Percentiles rank a stretch among this genome's conserved stretches.
These are phyloP conservation scores for Bubalus kerabau DNA, from an alignment of 2,113 vertebrate genomes.

Conservation along the genomic window DNA sequence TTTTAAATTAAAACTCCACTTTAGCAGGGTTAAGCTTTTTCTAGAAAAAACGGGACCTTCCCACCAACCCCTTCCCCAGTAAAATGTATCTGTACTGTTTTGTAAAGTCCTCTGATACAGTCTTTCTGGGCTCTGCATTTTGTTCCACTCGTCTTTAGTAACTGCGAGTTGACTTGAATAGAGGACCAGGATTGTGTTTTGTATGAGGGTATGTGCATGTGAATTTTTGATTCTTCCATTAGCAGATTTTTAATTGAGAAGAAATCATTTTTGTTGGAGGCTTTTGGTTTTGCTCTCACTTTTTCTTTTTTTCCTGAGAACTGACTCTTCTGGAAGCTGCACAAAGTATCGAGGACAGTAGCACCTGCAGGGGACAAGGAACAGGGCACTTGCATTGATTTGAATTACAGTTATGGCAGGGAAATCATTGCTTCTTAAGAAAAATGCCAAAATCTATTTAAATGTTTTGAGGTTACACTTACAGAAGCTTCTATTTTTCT, in stretches of 20 bases:
- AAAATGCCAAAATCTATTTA: conserved; percentile 40
- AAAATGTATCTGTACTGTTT: neutral
- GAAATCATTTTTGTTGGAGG: neutral
- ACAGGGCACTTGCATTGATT: neutral
- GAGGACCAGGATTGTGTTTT: neutral
- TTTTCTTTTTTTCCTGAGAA: neutral
- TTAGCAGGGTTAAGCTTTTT: neutral
- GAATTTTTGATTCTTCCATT: neutral
- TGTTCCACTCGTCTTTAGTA: neutral
- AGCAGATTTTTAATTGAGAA: neutral
- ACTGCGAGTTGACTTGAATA: neutral
- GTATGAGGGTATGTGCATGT: neutral
- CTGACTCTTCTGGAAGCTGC: neutral
- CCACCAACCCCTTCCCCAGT: neutral
- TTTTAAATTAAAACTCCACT: neutral
- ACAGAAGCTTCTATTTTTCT: conserved; percentile 19
- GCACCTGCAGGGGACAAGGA: neutral
- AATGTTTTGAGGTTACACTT: conserved; percentile 23
- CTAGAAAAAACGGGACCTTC: neutral
- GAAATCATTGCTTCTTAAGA: conserved; percentile 20
- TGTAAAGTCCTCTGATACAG: neutral
- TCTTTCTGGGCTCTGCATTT: conserved; percentile 5
- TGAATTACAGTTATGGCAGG: conserved; percentile 16
- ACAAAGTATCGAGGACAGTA: neutral
- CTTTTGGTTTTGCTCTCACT: conserved; percentile 5